Percentiles rank a stretch among this genome's conserved stretches.
Conservation (phyloP, 2,797 vertebrate species). For the Muscicapa comitata region DNA sequence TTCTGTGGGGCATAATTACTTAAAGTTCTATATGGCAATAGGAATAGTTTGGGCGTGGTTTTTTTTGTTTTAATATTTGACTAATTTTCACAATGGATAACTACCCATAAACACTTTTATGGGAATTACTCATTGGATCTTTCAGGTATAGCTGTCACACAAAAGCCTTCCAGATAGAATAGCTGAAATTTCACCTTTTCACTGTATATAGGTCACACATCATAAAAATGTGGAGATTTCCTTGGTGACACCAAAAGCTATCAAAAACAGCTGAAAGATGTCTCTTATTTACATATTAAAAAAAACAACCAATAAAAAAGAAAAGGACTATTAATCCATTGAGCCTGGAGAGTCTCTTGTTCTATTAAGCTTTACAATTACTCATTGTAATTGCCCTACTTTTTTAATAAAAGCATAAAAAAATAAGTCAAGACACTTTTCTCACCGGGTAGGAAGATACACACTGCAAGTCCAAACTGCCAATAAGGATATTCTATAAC, state of each 20-base stretch:
- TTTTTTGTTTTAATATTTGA: background rate
- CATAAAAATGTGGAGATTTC: background rate
- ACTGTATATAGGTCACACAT: background rate
- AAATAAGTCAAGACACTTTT: background rate
- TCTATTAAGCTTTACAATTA: background rate
- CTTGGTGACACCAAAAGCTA: constrained; percentile 25
- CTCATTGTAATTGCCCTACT: constrained; percentile 35
- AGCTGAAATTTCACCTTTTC: background rate
- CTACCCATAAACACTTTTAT: background rate
- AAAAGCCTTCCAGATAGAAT: background rate
- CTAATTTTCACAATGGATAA: background rate
- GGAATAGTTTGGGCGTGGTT: fast-evolving
- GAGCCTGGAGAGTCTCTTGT: background rate
- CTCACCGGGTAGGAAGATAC: background rate
- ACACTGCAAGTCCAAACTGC: background rate
- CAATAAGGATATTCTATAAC: background rate
- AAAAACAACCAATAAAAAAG: background rate
- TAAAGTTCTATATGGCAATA: background rate
- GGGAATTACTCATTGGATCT: background rate
- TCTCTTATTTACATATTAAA: constrained; percentile 30
- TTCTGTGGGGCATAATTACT: background rate
- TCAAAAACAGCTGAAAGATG: constrained; percentile 8
- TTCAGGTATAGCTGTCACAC: background rate
- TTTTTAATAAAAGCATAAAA: background rate
- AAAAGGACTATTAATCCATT: background rate